Evolutionary conservation across 1,140 invertebrate genomes (phyloP).

Genomic region (Vanessa tameamea): DNA sequence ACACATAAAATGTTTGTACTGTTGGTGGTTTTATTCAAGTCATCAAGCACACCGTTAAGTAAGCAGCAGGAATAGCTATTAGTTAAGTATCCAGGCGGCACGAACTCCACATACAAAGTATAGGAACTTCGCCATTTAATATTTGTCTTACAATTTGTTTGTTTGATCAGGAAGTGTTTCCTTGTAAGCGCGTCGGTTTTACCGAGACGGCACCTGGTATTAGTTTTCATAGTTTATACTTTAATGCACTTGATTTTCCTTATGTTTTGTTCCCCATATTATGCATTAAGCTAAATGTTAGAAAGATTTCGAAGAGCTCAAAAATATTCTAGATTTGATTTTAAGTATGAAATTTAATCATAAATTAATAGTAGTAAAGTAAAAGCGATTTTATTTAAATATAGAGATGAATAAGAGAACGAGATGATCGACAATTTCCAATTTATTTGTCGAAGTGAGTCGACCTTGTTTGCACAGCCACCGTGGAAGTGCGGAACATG

Average conservation of each 20-base stretch:
- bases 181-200: conserved; percentile 33
- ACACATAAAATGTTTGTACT: conserved; percentile 60
- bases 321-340: too few species aligned
- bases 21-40: conserved; percentile 66
- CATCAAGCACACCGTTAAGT: conserved; percentile 68
- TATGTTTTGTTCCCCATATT: neutral
- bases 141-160: conserved; percentile 72
- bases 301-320: neutral
- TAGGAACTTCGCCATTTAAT: conserved; percentile 55
- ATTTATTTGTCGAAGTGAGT: conserved; percentile 31
- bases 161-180: conserved; percentile 68
- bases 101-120: conserved; percentile 55
- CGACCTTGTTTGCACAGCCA: conserved; percentile 53
- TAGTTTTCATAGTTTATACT: conserved; percentile 26
- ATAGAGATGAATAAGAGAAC: neutral
- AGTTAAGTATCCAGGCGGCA: conserved; percentile 45
- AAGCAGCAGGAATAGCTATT: conserved; percentile 66
- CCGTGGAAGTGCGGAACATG: conserved; percentile 56
- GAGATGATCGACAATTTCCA: conserved; percentile 27
- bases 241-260: neutral
- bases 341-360: neutral
- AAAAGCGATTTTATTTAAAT: neutral
- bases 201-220: conserved; percentile 25
- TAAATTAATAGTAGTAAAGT: neutral
- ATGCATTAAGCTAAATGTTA: neutral